phyloP scores from a whole-genome alignment of 2,113 vertebrate species.

The Passer montanus region DNA sequence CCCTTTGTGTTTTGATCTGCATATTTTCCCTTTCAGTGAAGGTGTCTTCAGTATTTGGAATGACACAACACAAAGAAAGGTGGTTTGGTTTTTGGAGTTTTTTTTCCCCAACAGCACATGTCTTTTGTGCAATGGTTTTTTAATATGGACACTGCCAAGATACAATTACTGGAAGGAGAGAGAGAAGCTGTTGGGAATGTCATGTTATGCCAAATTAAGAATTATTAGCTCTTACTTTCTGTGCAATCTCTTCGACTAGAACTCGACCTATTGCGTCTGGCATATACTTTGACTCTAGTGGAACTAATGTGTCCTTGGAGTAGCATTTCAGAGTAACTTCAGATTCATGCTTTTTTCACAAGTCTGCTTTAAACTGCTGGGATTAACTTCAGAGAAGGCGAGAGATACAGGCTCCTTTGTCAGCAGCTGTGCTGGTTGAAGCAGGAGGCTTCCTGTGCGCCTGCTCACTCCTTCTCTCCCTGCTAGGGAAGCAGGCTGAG shows the following conservation, averaged over 20 bases:
- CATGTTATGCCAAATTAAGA: slow-evolving; percentile 55
- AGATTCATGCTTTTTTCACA: slow-evolving; percentile 9
- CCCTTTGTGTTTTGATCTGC: neutral
- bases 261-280: slow-evolving; percentile 19
- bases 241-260: neutral
- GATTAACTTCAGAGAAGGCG: slow-evolving; percentile 49
- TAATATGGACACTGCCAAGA: neutral
- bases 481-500: neutral
- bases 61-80: slow-evolving; percentile 6
- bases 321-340: slow-evolving; percentile 48
- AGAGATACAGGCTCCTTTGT: slow-evolving; percentile 16
- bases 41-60: neutral
- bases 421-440: slow-evolving; percentile 29
- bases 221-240: slow-evolving; percentile 57
- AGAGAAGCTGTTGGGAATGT: slow-evolving; percentile 29
- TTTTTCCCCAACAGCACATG: neutral
- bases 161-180: slow-evolving; percentile 2
- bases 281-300: slow-evolving; percentile 27
- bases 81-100: neutral
- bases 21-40: neutral
- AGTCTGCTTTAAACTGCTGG: slow-evolving; percentile 38
- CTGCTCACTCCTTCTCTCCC: neutral
- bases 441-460: neutral
- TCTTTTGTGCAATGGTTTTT: neutral
- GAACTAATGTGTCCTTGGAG: slow-evolving; percentile 62